A percentile compares a stretch with the other conserved stretches of the same genome.
phyloP scores from a whole-genome alignment of 1,140 invertebrate genomes.

The Amyelois transitella region DNA sequence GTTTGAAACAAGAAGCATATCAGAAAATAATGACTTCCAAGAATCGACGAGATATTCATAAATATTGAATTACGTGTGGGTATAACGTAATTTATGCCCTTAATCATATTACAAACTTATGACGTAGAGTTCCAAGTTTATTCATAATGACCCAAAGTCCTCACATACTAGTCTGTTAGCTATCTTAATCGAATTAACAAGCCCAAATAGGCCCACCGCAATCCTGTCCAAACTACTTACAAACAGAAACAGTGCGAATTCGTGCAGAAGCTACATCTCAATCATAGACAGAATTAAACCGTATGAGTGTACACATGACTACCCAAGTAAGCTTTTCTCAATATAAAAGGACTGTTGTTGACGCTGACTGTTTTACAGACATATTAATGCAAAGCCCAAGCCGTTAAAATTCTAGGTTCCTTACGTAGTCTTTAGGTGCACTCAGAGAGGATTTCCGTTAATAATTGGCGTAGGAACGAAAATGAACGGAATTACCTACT shows the following conservation, averaged over 20 bases:
- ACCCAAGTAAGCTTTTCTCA: too few relatives aligned
- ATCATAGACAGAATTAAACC: neutral
- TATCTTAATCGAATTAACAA: neutral
- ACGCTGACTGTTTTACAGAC: too few relatives aligned
- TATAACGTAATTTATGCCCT: neutral
- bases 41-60: neutral
- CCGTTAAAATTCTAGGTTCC: too few relatives aligned
- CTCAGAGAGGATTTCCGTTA: too few relatives aligned
- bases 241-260: neutral
- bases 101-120: neutral
- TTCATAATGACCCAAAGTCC: neutral
- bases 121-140: neutral
- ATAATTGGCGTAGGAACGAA: too few relatives aligned
- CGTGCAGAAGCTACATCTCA: neutral
- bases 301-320: too few relatives aligned
- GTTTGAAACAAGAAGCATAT: too few relatives aligned
- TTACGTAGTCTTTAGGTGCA: too few relatives aligned
- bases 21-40: too few relatives aligned
- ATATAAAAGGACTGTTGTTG: too few relatives aligned
- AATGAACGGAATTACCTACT: too few relatives aligned
- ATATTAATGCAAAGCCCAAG: too few relatives aligned
- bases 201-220: neutral
- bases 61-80: neutral
- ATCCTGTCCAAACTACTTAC: neutral
- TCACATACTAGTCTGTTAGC: neutral